phyloP scores from a whole-genome alignment of 2,797 vertebrate genomes.

The Acanthurus leucopareius region DNA sequence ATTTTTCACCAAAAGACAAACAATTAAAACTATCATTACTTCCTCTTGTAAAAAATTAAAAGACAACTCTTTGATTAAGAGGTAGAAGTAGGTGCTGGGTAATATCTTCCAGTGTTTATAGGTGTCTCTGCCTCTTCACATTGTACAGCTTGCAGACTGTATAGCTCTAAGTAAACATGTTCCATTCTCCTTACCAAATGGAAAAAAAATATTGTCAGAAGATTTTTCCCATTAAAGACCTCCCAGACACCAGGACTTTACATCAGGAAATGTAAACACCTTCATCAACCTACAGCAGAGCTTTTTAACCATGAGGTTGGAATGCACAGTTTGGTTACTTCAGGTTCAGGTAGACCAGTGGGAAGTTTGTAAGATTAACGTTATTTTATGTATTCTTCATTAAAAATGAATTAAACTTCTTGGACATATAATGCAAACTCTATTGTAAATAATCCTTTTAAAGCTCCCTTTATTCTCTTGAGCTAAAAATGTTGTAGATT shows the following conservation, averaged over 20 bases:
- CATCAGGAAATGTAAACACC: not conserved
- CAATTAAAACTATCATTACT: too few species aligned
- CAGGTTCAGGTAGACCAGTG: not conserved
- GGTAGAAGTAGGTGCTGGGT: not conserved
- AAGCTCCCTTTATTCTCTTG: too few species aligned
- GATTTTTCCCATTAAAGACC: not conserved
- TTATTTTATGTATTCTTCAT: not conserved
- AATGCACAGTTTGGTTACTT: not conserved
- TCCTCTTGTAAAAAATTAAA: too few species aligned
- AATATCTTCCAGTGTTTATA: not conserved
- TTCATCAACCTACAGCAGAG: constrained; percentile 1
- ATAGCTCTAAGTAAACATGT: not conserved
- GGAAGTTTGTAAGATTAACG: not conserved
- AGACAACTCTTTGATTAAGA: too few species aligned
- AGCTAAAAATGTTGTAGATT: too few species aligned
- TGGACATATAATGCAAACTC: too few species aligned
- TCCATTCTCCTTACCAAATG: not conserved
- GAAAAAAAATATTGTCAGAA: not conserved
- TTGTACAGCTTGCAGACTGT: not conserved
- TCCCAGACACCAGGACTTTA: not conserved
- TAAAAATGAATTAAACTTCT: too few species aligned
- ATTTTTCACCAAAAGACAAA: too few species aligned
- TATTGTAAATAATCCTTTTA: too few species aligned
- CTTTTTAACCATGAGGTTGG: too few species aligned
- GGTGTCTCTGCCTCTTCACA: not conserved